Percentiles rank a stretch among this genome's conserved stretches.
phyloP scores from a whole-genome alignment of 2,113 vertebrate species.

The Tyto alba region DNA sequence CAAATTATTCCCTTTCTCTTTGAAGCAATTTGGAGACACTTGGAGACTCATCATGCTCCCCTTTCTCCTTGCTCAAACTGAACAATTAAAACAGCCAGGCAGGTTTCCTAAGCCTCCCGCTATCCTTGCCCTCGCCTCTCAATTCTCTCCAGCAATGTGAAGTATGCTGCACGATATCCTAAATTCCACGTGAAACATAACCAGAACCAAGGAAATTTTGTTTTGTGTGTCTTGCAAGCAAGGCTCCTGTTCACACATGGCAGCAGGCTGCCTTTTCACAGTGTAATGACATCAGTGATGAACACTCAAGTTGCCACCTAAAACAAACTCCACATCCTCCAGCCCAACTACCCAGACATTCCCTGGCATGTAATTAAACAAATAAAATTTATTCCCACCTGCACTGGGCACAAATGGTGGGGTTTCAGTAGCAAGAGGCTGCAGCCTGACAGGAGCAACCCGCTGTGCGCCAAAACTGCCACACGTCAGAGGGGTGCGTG shows the following conservation, averaged over 20 bases:
- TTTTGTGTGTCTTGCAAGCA: neutral
- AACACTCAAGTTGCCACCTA: rapidly evolving
- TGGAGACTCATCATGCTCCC: neutral
- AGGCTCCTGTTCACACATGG: rapidly evolving
- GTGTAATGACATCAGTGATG: rapidly evolving
- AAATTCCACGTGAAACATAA: neutral
- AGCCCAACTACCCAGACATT: neutral
- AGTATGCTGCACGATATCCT: no score
- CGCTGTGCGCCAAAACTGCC: rapidly evolving
- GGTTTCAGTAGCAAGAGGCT: rapidly evolving
- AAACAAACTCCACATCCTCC: neutral
- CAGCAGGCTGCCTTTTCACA: no score
- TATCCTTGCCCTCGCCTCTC: neutral
- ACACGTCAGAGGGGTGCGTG: rapidly evolving
- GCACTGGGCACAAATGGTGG: rapidly evolving
- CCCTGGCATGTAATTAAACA: neutral
- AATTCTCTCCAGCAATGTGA: neutral
- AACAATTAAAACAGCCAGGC: neutral
- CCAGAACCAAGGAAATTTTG: neutral
- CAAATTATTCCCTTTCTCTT: conserved; percentile 7
- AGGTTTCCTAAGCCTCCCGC: neutral
- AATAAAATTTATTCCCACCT: neutral
- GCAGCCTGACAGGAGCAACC: neutral
- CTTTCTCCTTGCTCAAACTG: rapidly evolving
- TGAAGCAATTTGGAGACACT: neutral